phyloP scores from a whole-genome alignment of 1,140 invertebrate species.

The Anthonomus grandis region DNA sequence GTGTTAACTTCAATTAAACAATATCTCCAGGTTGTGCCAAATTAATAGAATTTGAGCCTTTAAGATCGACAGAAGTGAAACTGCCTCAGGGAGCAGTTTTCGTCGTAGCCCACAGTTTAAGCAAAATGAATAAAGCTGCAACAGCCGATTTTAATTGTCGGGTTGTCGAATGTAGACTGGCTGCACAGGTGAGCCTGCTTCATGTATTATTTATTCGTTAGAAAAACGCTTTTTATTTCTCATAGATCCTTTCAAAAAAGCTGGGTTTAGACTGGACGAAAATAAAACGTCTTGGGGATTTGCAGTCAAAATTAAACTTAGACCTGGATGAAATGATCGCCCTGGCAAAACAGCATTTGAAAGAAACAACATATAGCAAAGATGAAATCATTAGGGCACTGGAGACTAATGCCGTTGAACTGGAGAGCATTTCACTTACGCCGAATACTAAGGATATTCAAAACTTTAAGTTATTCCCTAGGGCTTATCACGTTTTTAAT shows the following conservation, averaged over 20 bases:
- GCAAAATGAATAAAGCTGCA: constrained; percentile 91
- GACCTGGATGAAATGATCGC: constrained; percentile 66
- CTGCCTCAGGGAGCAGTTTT: constrained; percentile 82
- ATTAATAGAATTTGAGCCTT: constrained; percentile 91
- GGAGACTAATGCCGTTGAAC: constrained; percentile 59
- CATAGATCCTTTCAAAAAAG: constrained; percentile 67
- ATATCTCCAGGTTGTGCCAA: constrained; percentile 72
- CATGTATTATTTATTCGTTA: not conserved
- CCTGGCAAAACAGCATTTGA: constrained; percentile 63
- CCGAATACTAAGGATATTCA: constrained; percentile 65
- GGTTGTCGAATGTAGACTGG: constrained; percentile 91
- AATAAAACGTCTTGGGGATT: constrained; percentile 62
- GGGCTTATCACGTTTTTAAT: constrained; percentile 86
- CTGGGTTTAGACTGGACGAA: constrained; percentile 61
- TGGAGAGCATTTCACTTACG: constrained; percentile 66
- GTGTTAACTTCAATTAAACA: not conserved
- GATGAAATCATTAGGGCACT: constrained; percentile 70
- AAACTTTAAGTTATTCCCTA: constrained; percentile 76
- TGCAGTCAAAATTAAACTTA: constrained; percentile 63
- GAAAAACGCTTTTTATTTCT: not conserved
- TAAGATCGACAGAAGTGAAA: constrained; percentile 71
- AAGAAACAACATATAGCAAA: constrained; percentile 70
- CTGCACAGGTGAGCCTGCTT: constrained; percentile 64
- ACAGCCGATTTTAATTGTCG: constrained; percentile 86
- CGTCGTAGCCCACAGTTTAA: constrained; percentile 90